Evolutionary conservation across 2,888 invertebrate genomes (phyloP), one percentile per base, ranked within the genome.

Genomic region (Cryptus armator): DNA sequence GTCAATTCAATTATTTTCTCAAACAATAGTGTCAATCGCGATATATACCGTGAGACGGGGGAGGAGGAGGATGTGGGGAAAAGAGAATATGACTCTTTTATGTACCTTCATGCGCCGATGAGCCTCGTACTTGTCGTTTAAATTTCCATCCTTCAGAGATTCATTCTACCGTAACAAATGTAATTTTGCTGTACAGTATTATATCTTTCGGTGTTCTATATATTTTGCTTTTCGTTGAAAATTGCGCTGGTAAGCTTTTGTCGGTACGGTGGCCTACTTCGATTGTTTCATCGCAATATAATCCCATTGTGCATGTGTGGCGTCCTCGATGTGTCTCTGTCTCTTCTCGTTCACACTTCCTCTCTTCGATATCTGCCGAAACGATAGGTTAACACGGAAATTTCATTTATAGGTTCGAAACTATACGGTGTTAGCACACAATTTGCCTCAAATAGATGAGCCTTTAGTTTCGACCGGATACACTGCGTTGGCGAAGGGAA

Each of bases 121-220:
- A 66, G 43, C 29, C 53, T 24, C 48, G 67, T 77, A 62, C 59
- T 70, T 83, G 66, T 75, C 82, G 82, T 72, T 59, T 44, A 16
- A 82, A 79, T 85, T 85, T 19, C 82, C 78, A 67, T 80, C 83
- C 79, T 83, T 80, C 83, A 53, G 85, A 67, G 62, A 75, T 53
- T 80, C 82, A 44, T 53, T 85, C 76, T 79, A 83, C 76, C 85
- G 82, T 83, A 76, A 62, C 79, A 76, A 83, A 85, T 78, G 80
- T 72, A 37, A 83, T 83, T 72, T 79, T 56, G 71, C 78, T 72
- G 56, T 56, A n/a, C 6, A 14, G 53, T 29, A 43, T 46, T 19
- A 68, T 24, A 43, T 70, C 32, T 43, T 53, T 37, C 64, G 48
- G 24, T 7, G 19, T 9, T 12, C 19, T 24, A 32, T 62, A 43